These are phyloP conservation scores for Crossaster papposus DNA, from an alignment of 53 echinoderm and acorn worm genomes.

Conservation along the genomic window DNA sequence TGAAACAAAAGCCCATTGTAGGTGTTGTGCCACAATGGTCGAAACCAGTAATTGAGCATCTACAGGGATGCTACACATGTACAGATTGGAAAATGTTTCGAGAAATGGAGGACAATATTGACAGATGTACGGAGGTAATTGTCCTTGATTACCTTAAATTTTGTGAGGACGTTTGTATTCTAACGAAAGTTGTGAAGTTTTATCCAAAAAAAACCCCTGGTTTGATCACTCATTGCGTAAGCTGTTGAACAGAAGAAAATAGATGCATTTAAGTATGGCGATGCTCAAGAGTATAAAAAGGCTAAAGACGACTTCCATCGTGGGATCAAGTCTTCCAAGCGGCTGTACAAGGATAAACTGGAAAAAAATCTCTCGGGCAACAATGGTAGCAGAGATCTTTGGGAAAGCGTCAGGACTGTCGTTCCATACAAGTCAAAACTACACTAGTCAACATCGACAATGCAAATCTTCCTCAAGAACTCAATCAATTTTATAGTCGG, in stretches of 20 bases:
- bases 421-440: no score
- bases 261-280: not conserved
- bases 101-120: not conserved
- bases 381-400: slow-evolving; percentile 8
- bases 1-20: no score
- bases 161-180: slow-evolving; percentile 12
- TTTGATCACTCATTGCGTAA: slow-evolving; percentile 12
- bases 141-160: slow-evolving; percentile 2
- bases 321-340: no score
- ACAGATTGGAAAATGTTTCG: slow-evolving; percentile 25
- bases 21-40: slow-evolving; percentile 36
- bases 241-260: not conserved
- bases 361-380: slow-evolving; percentile 21
- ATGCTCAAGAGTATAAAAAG: slow-evolving; percentile 10
- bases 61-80: slow-evolving; percentile 5
- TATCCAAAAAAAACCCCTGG: slow-evolving; percentile 27
- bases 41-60: not conserved
- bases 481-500: slow-evolving; percentile 30
- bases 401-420: no score
- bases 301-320: no score
- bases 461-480: not conserved
- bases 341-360: slow-evolving; percentile 1
- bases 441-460: not conserved
- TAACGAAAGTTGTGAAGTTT: not conserved
- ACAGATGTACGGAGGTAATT: slow-evolving; percentile 9